Evolutionary conservation across 2,113 vertebrate genomes (phyloP).

Genomic region (Sinocyclocheilus anophthalmus): DNA sequence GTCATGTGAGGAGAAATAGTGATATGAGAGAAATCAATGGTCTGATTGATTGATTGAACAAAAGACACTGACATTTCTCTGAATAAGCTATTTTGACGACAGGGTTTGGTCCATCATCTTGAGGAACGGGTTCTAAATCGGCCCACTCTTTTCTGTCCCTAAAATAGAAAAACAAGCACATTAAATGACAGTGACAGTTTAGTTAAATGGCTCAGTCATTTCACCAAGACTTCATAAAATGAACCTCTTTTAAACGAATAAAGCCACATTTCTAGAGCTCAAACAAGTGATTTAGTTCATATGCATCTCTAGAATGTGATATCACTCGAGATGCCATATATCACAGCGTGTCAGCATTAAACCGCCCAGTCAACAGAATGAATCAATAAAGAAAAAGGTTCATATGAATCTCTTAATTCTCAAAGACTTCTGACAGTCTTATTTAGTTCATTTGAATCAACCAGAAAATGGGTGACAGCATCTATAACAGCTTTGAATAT

Average conservation of each 20-base stretch:
- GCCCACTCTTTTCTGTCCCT: constrained; percentile 95
- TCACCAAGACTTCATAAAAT: background rate
- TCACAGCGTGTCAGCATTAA: background rate
- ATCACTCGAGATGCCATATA: background rate
- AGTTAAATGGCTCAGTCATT: background rate
- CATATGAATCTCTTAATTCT: background rate
- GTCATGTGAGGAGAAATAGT: background rate
- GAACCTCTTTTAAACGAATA: background rate
- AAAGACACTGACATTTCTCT: constrained; percentile 87
- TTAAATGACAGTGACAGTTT: background rate
- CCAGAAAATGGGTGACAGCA: background rate
- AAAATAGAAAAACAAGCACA: constrained; percentile 62
- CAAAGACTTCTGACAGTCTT: too few relatives aligned
- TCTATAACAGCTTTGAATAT: background rate
- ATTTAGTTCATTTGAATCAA: background rate
- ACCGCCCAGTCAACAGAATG: background rate
- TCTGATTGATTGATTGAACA: background rate
- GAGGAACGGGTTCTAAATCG: constrained; percentile 89
- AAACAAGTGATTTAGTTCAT: background rate
- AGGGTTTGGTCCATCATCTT: constrained; percentile 94
- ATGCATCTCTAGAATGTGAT: background rate
- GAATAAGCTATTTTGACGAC: constrained; percentile 99
- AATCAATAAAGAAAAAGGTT: background rate
- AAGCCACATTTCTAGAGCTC: background rate
- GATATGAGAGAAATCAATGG: background rate